phyloP scores from a whole-genome alignment of 2,888 invertebrate genomes.

The Xestoiulus laeticollis region DNA sequence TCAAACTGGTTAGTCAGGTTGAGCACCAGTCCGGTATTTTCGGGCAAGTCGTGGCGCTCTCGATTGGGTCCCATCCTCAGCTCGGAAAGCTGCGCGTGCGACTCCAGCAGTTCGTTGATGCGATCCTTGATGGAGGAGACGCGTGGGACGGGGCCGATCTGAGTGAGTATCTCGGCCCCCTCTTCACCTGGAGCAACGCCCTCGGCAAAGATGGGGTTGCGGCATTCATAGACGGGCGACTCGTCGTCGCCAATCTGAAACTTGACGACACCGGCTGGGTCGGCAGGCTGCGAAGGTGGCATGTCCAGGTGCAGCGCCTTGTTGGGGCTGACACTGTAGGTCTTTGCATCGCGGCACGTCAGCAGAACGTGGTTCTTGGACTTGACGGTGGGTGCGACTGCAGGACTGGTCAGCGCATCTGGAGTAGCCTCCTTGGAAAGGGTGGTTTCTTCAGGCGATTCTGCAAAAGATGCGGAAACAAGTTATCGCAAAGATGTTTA shows the following conservation, averaged over 20 bases:
- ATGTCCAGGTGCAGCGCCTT: conserved; percentile 65
- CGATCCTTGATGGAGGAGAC: conserved; percentile 75
- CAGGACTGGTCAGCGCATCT: not conserved
- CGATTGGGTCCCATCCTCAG: conserved; percentile 53
- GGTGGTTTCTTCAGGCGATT: not conserved
- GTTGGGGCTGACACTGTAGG: conserved; percentile 90
- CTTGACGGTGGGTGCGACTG: conserved; percentile 35
- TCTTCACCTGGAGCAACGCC: conserved; percentile 34
- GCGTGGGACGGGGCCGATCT: conserved; percentile 55
- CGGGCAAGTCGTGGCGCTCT: conserved; percentile 58
- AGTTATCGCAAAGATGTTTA: no score
- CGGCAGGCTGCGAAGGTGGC: conserved; percentile 61
- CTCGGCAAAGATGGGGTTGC: conserved; percentile 57
- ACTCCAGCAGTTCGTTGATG: conserved; percentile 73
- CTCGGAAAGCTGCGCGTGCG: conserved; percentile 54
- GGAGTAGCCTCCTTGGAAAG: not conserved
- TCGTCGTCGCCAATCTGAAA: conserved; percentile 55
- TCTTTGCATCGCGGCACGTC: conserved; percentile 85
- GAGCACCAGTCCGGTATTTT: conserved; percentile 67
- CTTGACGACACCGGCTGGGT: not conserved
- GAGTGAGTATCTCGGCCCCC: not conserved
- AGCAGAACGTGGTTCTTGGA: conserved; percentile 73
- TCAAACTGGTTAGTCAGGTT: conserved; percentile 71
- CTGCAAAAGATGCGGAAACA: not conserved
- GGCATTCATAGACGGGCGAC: conserved; percentile 56